phyloP scores from a whole-genome alignment of 2,113 vertebrate species.

The Bufo gargarizans region DNA sequence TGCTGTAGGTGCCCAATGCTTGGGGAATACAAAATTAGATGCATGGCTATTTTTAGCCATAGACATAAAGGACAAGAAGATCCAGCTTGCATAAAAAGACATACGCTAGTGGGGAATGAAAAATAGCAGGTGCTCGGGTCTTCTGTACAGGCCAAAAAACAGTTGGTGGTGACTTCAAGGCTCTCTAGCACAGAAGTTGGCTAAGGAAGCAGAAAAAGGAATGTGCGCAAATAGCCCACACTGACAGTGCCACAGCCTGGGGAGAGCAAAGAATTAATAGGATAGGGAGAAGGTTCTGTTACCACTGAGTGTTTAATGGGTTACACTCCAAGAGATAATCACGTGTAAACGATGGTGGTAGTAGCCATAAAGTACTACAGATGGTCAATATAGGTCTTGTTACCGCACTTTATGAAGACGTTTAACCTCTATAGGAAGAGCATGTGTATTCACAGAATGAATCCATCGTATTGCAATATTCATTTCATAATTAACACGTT shows the following conservation, averaged over 20 bases:
- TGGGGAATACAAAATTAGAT: slow-evolving; percentile 29
- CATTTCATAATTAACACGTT: not conserved
- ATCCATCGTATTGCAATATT: not conserved
- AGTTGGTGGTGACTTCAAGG: slow-evolving; percentile 46
- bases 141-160: slow-evolving; percentile 45
- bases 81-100: slow-evolving; percentile 4
- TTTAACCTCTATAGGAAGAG: not conserved
- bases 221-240: slow-evolving; percentile 24
- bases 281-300: slow-evolving; percentile 19
- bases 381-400: slow-evolving; percentile 10
- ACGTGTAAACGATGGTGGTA: not conserved
- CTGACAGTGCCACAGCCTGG: not conserved
- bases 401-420: not conserved
- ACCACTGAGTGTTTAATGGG: slow-evolving; percentile 14
- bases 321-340: slow-evolving; percentile 25
- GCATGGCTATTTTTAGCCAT: slow-evolving; percentile 26
- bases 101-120: slow-evolving; percentile 27
- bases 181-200: slow-evolving; percentile 25
- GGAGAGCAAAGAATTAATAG: slow-evolving; percentile 23
- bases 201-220: slow-evolving; percentile 22
- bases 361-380: slow-evolving; percentile 10
- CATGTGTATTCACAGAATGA: not conserved
- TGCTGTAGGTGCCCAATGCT: slow-evolving; percentile 10
- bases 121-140: slow-evolving; percentile 39
- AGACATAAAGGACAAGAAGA: slow-evolving; percentile 26